phyloP scores from a whole-genome alignment of 2,888 invertebrate genomes.

The Standfussiana lucernea region DNA sequence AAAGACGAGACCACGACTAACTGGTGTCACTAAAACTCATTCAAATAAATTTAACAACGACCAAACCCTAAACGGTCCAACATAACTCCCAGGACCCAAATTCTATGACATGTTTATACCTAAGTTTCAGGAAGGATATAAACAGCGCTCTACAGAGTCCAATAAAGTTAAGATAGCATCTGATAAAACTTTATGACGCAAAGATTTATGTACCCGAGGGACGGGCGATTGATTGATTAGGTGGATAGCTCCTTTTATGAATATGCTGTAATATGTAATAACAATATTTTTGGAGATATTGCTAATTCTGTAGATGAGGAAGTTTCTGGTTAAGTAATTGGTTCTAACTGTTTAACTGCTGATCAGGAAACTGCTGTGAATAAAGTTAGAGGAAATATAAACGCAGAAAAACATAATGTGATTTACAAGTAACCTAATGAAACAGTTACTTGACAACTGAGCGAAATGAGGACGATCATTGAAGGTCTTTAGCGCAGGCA shows the following conservation, averaged over 20 bases:
- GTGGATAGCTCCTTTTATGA: slow-evolving; percentile 45
- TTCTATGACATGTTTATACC: slow-evolving; percentile 56
- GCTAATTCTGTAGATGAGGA: slow-evolving; percentile 4
- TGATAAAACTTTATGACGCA: slow-evolving; percentile 70
- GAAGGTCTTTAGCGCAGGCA: background rate
- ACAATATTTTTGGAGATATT: slow-evolving; percentile 26
- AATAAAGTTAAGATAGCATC: slow-evolving; percentile 66
- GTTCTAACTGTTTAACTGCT: background rate
- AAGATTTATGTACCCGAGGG: slow-evolving; percentile 67
- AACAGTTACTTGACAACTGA: rapidly evolving
- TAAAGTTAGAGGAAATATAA: background rate
- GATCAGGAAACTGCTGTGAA: background rate
- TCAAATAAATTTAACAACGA: slow-evolving; percentile 33
- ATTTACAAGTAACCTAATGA: background rate
- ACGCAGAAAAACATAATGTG: background rate
- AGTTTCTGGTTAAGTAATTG: slow-evolving; percentile 40
- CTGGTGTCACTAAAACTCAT: background rate
- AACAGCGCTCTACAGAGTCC: slow-evolving; percentile 49
- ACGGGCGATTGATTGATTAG: slow-evolving; percentile 66
- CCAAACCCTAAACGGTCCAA: slow-evolving; percentile 16
- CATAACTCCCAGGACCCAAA: slow-evolving; percentile 39
- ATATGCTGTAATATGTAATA: slow-evolving; percentile 37
- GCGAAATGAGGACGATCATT: background rate
- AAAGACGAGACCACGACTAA: background rate
- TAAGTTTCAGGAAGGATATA: slow-evolving; percentile 56